Conservation (phyloP, 2,113 vertebrate species). For the Eublepharis macularius region DNA sequence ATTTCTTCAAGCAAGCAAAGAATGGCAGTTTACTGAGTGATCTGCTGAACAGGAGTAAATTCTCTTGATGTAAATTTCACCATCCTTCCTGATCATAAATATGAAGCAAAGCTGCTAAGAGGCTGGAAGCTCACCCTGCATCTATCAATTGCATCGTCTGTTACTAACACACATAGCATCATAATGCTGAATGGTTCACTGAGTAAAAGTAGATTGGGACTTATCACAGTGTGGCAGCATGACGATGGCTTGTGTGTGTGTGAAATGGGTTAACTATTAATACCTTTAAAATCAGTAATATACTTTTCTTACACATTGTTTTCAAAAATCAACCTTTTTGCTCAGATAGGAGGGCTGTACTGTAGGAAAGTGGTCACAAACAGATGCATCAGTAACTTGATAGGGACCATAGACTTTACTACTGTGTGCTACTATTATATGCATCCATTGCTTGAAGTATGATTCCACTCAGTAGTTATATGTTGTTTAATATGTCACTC, state of each 20-base stretch:
- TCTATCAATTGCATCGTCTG: not conserved
- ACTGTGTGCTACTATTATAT: too few relatives aligned
- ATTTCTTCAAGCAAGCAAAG: not conserved
- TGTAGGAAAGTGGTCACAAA: too few relatives aligned
- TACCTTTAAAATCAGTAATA: slow-evolving; percentile 10
- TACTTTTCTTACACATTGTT: not conserved
- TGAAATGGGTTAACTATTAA: not conserved
- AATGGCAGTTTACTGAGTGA: not conserved
- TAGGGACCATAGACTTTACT: too few relatives aligned
- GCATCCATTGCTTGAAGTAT: too few relatives aligned
- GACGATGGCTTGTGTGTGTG: not conserved
- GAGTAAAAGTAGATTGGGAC: not conserved
- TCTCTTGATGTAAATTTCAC: slow-evolving; percentile 20
- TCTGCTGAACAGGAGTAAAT: not conserved
- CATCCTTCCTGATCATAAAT: not conserved
- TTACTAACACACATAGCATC: not conserved
- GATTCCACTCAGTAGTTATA: too few relatives aligned
- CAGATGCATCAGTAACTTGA: too few relatives aligned
- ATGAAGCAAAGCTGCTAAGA: slow-evolving; percentile 14
- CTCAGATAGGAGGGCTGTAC: too few relatives aligned
- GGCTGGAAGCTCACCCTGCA: not conserved
- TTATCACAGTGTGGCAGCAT: not conserved
- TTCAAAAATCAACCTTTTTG: not conserved
- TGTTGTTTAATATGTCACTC: too few relatives aligned
- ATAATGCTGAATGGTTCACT: not conserved